Base-by-base conservation (phyloP, 2,797 vertebrate species). In the Peromyscus aztecus region DNA sequence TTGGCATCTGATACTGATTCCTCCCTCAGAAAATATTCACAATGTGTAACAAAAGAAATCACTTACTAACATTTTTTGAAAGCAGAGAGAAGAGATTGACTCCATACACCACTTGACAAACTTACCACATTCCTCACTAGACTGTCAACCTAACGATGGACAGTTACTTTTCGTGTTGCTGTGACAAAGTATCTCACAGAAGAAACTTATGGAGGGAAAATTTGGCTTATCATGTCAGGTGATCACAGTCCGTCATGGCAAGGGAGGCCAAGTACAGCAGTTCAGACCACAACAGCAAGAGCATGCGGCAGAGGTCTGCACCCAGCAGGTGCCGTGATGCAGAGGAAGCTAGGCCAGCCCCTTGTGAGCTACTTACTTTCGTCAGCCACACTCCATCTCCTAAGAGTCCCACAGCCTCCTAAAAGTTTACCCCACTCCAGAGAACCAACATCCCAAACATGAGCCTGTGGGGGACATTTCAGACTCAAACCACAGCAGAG, bases 1-100 rank as follows among this genome's bases (percentile, higher is more conserved):
- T 71, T 31, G 65, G 69, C 17, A 40, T 77, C 85, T 78, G 55
- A 59, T 59, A n/a, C 12, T 16, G 67, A 52, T 59, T 34, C 81
- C 49, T 87, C n/a, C 49, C 37, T 95, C 81, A 78, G 75, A 86
- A 85, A 71, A 95, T 52, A 89, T 8, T 80, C 59, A 94, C 37
- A 76, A 3, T 78, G 37, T 71, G 67, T 77, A 89, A 82, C 34
- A 73, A 65, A 94, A 89, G 52, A 91, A 89, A n/a, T 37, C 2
- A 67, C 40, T 90, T 43, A 78, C 55, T 31, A 65, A 92, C 43
- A 2, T 40, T 16, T 49, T 31, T 57, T 57, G 67, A 81, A 19
- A 9, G 49, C 76, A 37, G 9, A 46, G 12, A 89, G 46, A 96
- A 67, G 43, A 17, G 55, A 93, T 3, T 59, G 55, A 57, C 34